Base-by-base conservation (phyloP, 2,888 invertebrate genomes). In the Malacosoma neustria region DNA sequence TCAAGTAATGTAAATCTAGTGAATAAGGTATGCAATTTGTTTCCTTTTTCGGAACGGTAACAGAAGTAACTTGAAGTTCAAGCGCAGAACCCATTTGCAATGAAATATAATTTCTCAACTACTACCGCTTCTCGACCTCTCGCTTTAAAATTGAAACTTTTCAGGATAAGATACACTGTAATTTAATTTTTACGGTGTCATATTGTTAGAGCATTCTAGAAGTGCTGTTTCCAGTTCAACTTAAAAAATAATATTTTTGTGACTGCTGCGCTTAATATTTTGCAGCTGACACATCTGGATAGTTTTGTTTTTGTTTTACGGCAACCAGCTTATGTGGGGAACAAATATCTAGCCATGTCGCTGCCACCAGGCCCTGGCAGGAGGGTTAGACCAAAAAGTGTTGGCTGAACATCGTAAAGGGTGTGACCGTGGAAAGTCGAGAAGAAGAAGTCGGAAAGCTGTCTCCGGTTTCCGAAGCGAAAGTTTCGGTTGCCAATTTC, bases 151-250 rank as follows among this genome's bases (percentile, higher is more conserved):
- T 74, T 70, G 72, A 72, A 72, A 74, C 71, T 68, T 72, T 70
- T 56, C 61, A 50, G 42, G 71, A n/a, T n/a, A n/a, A 67, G 79
- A 70, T 67, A 63, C 65, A 49, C 53, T 57, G 70, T 77, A 75
- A 80, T 81, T 80, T 79, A 73, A 80, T 81, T 81, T 73, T 75
- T 76, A 73, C 65, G 69, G 65, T 62, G 71, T 65, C 68, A 65
- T 70, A 72, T 73, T 72, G 72, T 72, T 70, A 58, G 58, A 66
- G 67, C 61, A 65, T 57, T 55, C 56, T 51, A 50, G 57, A 55
- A 63, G 61, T 60, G 61, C 55, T 66, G 66, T 72, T 73, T 72
- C 63, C 57, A 59, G 62, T 65, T 67, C 60, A 67, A 61, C 62
- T 70, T 54, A 57, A 58, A 57, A 56, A 43, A 45, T n/a, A 51